phyloP scores from a whole-genome alignment of 2,888 invertebrate genomes.

The Phania funesta region DNA sequence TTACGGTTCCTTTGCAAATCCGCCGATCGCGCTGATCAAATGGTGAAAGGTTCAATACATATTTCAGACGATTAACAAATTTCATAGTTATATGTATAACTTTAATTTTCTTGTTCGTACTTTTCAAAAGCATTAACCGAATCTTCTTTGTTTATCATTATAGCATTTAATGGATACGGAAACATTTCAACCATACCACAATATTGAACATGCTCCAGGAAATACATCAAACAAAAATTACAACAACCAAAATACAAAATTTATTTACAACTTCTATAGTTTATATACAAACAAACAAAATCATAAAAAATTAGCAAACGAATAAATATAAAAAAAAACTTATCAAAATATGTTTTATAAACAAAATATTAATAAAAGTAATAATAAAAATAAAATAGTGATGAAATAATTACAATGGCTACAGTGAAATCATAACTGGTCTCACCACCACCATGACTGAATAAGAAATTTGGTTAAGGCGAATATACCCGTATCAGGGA shows the following conservation, averaged over 20 bases:
- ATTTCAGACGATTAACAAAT: too few species aligned
- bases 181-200: conserved; percentile 42
- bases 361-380: conserved; percentile 28
- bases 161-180: conserved; percentile 35
- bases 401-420: background rate
- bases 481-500: too few species aligned
- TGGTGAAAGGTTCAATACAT: too few species aligned
- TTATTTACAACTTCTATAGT: conserved; percentile 49
- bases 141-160: background rate
- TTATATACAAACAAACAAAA: conserved; percentile 38
- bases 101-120: too few species aligned
- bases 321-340: conserved; percentile 27
- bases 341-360: conserved; percentile 48
- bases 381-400: background rate
- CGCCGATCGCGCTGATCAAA: too few species aligned
- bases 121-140: background rate
- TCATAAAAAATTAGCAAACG: conserved; percentile 23
- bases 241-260: conserved; percentile 15
- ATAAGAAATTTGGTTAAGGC: too few species aligned
- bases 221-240: conserved; percentile 22
- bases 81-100: too few species aligned
- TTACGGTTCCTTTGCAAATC: too few species aligned
- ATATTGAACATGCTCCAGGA: conserved; percentile 22
- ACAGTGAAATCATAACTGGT: background rate
- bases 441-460: too few species aligned